A percentile compares a stretch with the other conserved stretches of the same genome.
Evolutionary conservation across 2,888 invertebrate genomes (phyloP).

Genomic region (Argynnis bischoffii): DNA sequence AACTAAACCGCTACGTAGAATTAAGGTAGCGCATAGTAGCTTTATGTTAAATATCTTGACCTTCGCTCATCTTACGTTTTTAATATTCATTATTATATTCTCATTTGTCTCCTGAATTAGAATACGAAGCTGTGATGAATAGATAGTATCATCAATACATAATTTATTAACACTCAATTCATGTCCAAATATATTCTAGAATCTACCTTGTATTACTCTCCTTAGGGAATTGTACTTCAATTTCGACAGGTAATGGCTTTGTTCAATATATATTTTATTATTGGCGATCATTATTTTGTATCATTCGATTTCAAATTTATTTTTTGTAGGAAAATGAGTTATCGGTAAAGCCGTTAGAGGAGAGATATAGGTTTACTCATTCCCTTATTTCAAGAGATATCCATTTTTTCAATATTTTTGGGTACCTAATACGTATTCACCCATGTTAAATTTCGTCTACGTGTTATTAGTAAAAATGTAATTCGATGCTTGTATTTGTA

Average conservation of each 20-base stretch:
- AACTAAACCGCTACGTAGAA: too few relatives aligned
- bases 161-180: constrained; percentile 1
- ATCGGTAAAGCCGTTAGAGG: not conserved
- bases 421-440: too few relatives aligned
- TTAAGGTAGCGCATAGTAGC: too few relatives aligned
- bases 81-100: not conserved
- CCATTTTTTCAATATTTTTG: too few relatives aligned
- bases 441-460: too few relatives aligned
- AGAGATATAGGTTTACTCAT: not conserved
- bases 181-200: not conserved
- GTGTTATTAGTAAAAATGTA: too few relatives aligned
- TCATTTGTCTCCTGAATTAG: not conserved
- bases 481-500: too few relatives aligned
- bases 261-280: constrained; percentile 10
- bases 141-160: not conserved
- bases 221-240: constrained; percentile 9
- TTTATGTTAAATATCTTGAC: too few relatives aligned
- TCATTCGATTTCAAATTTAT: not conserved
- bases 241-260: constrained; percentile 5
- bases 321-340: not conserved
- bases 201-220: constrained; percentile 8
- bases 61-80: too few relatives aligned
- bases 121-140: not conserved
- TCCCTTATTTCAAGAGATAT: too few relatives aligned
- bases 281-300: not conserved